Evolutionary conservation across 2,113 vertebrate genomes (phyloP), one percentile per base, ranked within the genome.

Genomic region (Entelurus aequoreus): DNA sequence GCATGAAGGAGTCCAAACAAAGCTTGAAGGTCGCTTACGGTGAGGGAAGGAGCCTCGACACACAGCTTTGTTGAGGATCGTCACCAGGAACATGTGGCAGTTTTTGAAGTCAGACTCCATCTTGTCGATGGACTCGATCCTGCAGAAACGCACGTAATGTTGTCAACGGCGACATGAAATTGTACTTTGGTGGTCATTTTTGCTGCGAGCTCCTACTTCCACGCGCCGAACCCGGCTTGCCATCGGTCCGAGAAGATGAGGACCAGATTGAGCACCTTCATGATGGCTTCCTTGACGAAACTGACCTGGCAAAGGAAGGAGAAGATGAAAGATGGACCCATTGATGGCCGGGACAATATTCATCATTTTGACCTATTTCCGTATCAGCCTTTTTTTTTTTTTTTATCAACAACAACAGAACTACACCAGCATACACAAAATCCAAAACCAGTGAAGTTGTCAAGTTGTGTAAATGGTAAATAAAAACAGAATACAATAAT

Each of bases 101-200:
- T 98, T 99, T 80, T 98, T 98, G 88, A 98, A 98, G 79, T 99
- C 96, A 0, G 95, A 98, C 83, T 99, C 97, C 95, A 98, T 97
- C 86, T 98, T 98, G 80, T 95, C 92, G 66, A 98, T 98, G 49
- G 95, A 97, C 78, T 98, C 97, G 62, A 97, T 94, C 80, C 97
- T 99, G 11, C 8, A 7, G 6, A 7, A 80, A 62, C 6, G 58
- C 6, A 57, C 70, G 60, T 3, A 35, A 11, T 9, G 16, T 19
- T 0, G 5, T 54, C 12, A 56, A 13, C 36, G 42, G 16, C 38
- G 28, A 28, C 28, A 28, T 28, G 28, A 3, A 28, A 14, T 4
- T 2, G 1, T 5, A 7, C 46, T 37, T 6, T 48, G 12, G 10
- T 8, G 8, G 1, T 9, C 5, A 5, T 47, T 28, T 6, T 47